Evolutionary conservation across 1,140 invertebrate genomes (phyloP).

Genomic region (Himalopsyche phryganea): DNA sequence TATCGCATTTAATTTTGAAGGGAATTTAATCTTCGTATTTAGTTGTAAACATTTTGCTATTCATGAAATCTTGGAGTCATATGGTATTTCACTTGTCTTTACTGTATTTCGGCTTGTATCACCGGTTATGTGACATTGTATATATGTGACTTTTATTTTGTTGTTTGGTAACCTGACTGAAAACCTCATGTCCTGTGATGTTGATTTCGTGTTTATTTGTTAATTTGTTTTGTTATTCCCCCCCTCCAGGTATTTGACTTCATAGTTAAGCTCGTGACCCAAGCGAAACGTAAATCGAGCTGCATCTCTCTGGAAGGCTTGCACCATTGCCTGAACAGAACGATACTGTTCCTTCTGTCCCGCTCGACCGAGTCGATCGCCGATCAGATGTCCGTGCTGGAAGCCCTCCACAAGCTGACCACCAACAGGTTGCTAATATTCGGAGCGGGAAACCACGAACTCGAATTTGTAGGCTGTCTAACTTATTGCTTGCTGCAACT

Average conservation of each 20-base stretch:
- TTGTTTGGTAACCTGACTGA: too few species aligned
- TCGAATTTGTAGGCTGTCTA: slow-evolving; percentile 93
- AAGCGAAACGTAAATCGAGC: slow-evolving; percentile 76
- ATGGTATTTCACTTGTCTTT: too few species aligned
- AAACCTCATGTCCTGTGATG: too few species aligned
- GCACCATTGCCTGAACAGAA: slow-evolving; percentile 91
- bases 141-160: too few species aligned
- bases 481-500: slow-evolving; percentile 94
- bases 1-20: too few species aligned
- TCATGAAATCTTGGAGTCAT: too few species aligned
- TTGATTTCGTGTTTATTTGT: too few species aligned
- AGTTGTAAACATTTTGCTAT: too few species aligned
- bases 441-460: slow-evolving; percentile 89
- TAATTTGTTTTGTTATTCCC: not conserved
- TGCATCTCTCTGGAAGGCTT: slow-evolving; percentile 77
- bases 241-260: slow-evolving; percentile 77
- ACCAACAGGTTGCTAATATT: slow-evolving; percentile 84
- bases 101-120: too few species aligned
- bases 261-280: slow-evolving; percentile 85
- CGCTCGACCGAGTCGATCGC: slow-evolving; percentile 83
- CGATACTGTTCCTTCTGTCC: slow-evolving; percentile 89
- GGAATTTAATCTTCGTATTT: too few species aligned
- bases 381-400: slow-evolving; percentile 88
- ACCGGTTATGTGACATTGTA: too few species aligned
- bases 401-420: slow-evolving; percentile 90